Evolutionary conservation across 2,797 vertebrate species (phyloP), one percentile per base, ranked within the genome.

Genomic region (Ispidina lecontei): DNA sequence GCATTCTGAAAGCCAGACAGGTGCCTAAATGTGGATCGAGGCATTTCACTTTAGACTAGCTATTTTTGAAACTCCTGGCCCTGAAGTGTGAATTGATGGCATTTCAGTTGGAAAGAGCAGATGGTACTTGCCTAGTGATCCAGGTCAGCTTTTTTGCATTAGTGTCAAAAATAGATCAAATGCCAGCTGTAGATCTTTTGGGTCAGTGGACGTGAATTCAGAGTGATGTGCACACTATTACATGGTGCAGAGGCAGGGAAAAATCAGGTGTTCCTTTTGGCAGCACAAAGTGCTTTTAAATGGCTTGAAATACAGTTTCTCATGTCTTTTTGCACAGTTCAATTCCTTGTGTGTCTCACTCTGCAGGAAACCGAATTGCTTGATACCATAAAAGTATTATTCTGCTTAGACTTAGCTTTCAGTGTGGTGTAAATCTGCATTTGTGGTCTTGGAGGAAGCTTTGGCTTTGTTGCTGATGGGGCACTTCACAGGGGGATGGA

Each of bases 31-130:
- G 72, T 6, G 26, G 80, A 81, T 76, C 0, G 1, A 86, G 77
- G 71, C 74, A 31, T 69, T 77, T 86, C 85, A n/a, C 83, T 93
- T 90, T 25, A 91, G 69, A 54, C 69, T 77, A 75, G 80, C 77
- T 96, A 75, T 94, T 95, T 96, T 59, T 93, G 85, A 72, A 90
- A 44, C 39, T 88, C 60, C 77, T 82, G 90, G 90, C 88, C 90
- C 81, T 56, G 49, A 69, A 71, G 74, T 87, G 93, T 65, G 85
- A 92, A 87, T 87, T 58, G 85, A 69, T 88, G 91, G 83, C 86
- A 70, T 91, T 95, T 92, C 60, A 37, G 88, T 74, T 84, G 84
- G 90, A 82, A 84, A 88, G 93, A 94, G 93, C 94, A 96, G 95
- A 96, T 94, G 94, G 94, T 63, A 51, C 68, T 71, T 1, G 2